Evolutionary conservation across 2,888 invertebrate species (phyloP), one percentile per base, ranked within the genome.

Genomic region (Rhynchonema sp.): DNA sequence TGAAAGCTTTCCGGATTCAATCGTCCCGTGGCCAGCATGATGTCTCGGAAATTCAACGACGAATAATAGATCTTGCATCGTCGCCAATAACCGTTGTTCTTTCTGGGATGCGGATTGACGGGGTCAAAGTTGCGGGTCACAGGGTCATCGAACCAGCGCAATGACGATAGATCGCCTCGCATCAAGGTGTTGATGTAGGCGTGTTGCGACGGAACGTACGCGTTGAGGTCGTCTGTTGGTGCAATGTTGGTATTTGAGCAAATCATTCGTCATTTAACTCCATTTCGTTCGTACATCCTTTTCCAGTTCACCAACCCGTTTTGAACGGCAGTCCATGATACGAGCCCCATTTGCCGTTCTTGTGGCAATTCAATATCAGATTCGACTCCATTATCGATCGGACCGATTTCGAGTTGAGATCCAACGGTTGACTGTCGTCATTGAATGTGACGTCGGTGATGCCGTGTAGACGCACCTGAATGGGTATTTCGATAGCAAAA

Each of bases 11-110:
- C 96, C 30, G 92, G 90, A 59, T 94, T 87, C 63, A 96, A 80
- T 78, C 94, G 92, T 67, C 94, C 96, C 28, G 89, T 89, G 30
- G 94, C 92, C 71, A 96, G 78, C 96, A 98, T 98, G 66, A 96
- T 83, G 76, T 98, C 96, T 66, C 94, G 83, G 85, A 96, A 96
- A 78, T 96, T 96, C 62, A 96, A 2, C 49, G 92, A 87, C 1
- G 91, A 86, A 76, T 87, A 92, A 75, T 90, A 86, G 22, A 92
- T 89, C 17, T 38, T 38, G 38, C 17, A 38, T 6, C 17, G 38
- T 17, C 38, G 38, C n/a, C n/a, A n/a, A n/a, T n/a, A n/a, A n/a
- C n/a, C n/a, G n/a, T n/a, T n/a, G n/a, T n/a, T n/a, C n/a, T n/a
- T n/a, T n/a, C n/a, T n/a, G n/a, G n/a, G n/a, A n/a, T n/a, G n/a